These are phyloP conservation scores for Tetraodon nigroviridis DNA, from an alignment of 2,113 vertebrate genomes.

Conservation along the genomic window DNA sequence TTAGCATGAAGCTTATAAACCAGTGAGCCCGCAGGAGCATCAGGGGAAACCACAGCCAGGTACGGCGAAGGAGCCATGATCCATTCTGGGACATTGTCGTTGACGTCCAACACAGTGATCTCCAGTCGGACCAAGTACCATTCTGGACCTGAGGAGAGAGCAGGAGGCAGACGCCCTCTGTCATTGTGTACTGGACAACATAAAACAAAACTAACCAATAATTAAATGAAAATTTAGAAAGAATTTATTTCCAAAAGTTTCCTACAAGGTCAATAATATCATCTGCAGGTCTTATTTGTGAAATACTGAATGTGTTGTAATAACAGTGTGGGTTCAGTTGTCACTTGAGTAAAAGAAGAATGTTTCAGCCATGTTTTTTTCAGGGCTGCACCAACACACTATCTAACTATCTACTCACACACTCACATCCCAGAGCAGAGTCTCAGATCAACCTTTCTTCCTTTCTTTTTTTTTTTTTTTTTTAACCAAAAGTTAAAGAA, in stretches of 20 bases:
- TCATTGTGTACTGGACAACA: neutral
- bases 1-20: conserved; percentile 81
- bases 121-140: conserved; percentile 80
- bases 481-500: too few relatives aligned
- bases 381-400: neutral
- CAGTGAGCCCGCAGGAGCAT: conserved; percentile 66
- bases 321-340: neutral
- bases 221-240: neutral
- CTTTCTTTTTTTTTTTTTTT: too few relatives aligned
- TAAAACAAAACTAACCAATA: neutral
- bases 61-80: conserved; percentile 81
- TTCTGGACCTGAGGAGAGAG: conserved; percentile 70
- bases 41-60: conserved; percentile 78
- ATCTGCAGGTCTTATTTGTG: too few relatives aligned
- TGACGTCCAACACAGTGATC: conserved; percentile 81
- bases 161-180: neutral
- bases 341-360: neutral
- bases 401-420: too few relatives aligned
- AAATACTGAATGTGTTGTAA: neutral
- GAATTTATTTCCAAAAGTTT: too few relatives aligned
- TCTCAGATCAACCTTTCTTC: too few relatives aligned
- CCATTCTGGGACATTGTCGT: conserved; percentile 84
- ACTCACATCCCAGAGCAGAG: too few relatives aligned
- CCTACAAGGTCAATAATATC: too few relatives aligned
- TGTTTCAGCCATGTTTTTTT: too few relatives aligned